Conservation (phyloP, 2,888 invertebrate genomes). For the Mantis religiosa region DNA sequence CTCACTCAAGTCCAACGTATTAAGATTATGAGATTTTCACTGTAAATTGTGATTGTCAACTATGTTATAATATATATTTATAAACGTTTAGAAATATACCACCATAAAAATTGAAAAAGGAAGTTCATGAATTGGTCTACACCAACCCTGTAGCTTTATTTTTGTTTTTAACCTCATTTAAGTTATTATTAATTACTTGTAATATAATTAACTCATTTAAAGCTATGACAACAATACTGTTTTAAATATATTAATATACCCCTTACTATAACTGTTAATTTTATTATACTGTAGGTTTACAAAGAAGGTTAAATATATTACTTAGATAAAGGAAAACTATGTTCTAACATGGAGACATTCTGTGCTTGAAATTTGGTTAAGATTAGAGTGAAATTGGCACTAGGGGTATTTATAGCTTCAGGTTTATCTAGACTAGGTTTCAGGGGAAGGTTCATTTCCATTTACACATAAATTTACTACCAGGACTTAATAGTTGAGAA, state of each 20-base stretch:
- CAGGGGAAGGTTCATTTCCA: background rate
- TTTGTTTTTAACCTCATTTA: conserved; percentile 8
- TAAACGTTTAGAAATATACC: conserved; percentile 30
- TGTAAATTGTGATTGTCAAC: conserved; percentile 31
- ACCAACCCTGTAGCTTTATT: conserved; percentile 23
- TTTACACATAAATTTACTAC: background rate
- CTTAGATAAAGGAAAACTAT: background rate
- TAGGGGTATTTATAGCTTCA: background rate
- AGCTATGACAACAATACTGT: conserved; percentile 33
- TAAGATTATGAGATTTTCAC: conserved; percentile 22
- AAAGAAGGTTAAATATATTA: background rate
- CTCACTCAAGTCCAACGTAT: conserved; percentile 1
- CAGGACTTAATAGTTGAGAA: background rate
- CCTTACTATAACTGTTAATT: conserved; percentile 23
- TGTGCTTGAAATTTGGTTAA: background rate
- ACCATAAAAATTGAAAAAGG: conserved; percentile 27
- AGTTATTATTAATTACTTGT: conserved; percentile 22
- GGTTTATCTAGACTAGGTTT: background rate
- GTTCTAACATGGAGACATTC: conserved; percentile 2
- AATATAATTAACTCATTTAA: conserved; percentile 31
- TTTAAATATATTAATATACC: conserved; percentile 30
- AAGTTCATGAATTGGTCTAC: conserved; percentile 25
- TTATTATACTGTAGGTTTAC: conserved; percentile 16
- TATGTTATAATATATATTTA: conserved; percentile 29
- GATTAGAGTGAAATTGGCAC: background rate